A percentile compares a stretch with the other conserved stretches of the same genome.
Evolutionary conservation across 2,113 vertebrate genomes (phyloP).

Genomic region (Hystrix brachyura): DNA sequence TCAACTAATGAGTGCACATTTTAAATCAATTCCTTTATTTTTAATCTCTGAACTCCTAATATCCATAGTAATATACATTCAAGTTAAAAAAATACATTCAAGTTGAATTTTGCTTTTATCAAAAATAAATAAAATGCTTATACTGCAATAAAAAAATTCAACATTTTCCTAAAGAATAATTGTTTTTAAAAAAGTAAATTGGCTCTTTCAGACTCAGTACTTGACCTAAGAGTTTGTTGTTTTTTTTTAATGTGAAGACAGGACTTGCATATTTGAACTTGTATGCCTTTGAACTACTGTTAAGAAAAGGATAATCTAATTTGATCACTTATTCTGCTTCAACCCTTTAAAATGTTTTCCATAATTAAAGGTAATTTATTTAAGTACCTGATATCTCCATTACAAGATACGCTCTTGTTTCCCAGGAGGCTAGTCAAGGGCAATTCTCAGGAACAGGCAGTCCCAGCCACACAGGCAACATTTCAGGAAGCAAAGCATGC

Average conservation of each 20-base stretch:
- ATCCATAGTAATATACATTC: neutral
- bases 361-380: slow-evolving; percentile 69
- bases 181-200: slow-evolving; percentile 34
- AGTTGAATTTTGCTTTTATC: slow-evolving; percentile 2
- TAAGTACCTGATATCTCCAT: slow-evolving; percentile 53
- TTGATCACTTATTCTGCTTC: slow-evolving; percentile 45
- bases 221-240: neutral
- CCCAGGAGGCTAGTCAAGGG: neutral
- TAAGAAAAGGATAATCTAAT: slow-evolving; percentile 27
- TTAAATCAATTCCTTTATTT: neutral
- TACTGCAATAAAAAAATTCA: slow-evolving; percentile 14
- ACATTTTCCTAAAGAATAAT: slow-evolving; percentile 1
- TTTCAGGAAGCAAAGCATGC: slow-evolving; percentile 55
- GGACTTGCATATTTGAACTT: slow-evolving; percentile 50
- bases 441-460: slow-evolving; percentile 42
- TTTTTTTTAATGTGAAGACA: slow-evolving; percentile 23
- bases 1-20: slow-evolving; percentile 17
- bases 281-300: slow-evolving; percentile 20
- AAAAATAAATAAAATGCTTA: slow-evolving; percentile 38
- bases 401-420: slow-evolving; percentile 54
- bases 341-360: slow-evolving; percentile 66
- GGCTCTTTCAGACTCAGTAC: neutral
- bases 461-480: neutral
- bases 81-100: neutral
- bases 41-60: neutral